Evolutionary conservation across 2,113 vertebrate genomes (phyloP), one percentile per base, ranked within the genome.

Genomic region (Microcebus tavaratra): DNA sequence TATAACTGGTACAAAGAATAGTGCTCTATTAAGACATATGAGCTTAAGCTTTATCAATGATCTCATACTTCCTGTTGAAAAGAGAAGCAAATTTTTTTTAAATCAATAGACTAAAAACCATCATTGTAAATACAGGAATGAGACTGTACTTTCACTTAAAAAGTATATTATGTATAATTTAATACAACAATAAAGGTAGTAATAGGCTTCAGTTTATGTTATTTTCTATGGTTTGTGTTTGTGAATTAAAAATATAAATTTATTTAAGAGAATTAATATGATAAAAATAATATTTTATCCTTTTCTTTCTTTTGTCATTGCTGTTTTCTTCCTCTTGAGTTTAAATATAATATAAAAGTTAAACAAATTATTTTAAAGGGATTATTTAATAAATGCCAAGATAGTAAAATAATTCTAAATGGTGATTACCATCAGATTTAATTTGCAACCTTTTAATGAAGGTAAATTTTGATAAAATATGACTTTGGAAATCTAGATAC

Each of bases 41-140:
- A 68, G 92, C 94, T 97, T 90, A 96, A 97, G 97, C 94, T 98
- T 36, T 85, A 95, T 81, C 94, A 84, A 93, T 98, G 98, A 99
- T 97, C 97, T 98, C 98, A 98, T 98, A 89, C 97, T 98, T 99
- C 98, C 98, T 98, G 91, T 97, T 95, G 97, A 97, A 72, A 81
- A 97, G 98, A 98, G 95, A 98, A 98, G 97, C 90, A 98, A 97
- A 97, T 96, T 82, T 89, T 94, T 98, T 97, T 98, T 96, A 98
- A 98, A 98, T 99, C 98, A 97, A 98, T 98, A 98, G 82, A 92
- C 70, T 96, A 91, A 97, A 97, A 97, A 53, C 72, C 88, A 96
- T 95, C 87, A 84, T 34, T 96, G 72, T 96, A 95, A 94, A 89
- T 96, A 94, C 15, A 98, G 55, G 57, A 90, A 34, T 4, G 13